Conservation (phyloP, 2,113 vertebrate genomes). For the Mesembrinibis cayennensis region DNA sequence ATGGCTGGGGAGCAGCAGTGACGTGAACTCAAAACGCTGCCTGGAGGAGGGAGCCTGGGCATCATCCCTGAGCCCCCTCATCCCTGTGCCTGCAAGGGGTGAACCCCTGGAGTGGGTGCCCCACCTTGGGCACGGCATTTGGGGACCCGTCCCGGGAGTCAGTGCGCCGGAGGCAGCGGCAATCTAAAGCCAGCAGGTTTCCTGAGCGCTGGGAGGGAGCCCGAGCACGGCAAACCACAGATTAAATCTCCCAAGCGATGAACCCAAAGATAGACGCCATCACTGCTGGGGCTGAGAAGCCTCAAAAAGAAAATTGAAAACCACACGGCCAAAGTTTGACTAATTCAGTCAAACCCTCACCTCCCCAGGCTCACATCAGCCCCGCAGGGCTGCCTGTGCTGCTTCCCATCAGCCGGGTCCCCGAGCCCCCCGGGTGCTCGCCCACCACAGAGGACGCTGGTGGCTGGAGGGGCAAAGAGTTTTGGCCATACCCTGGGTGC, state of each 20-base stretch:
- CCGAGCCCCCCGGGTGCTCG: not conserved
- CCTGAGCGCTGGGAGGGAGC: not conserved
- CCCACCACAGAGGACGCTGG: not conserved
- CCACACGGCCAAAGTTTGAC: not conserved
- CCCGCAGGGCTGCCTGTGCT: not conserved
- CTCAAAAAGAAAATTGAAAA: not conserved
- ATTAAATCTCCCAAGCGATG: not conserved
- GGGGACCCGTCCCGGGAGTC: not conserved
- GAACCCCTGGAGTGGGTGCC: not conserved
- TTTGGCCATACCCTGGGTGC: not conserved
- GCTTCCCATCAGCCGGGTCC: not conserved
- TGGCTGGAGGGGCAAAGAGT: not conserved
- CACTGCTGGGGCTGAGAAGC: not conserved
- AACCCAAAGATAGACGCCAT: not conserved
- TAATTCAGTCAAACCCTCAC: not conserved
- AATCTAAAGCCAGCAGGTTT: not conserved
- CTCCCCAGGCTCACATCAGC: not conserved
- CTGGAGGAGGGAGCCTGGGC: not conserved
- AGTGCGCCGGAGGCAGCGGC: fast-evolving
- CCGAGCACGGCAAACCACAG: not conserved
- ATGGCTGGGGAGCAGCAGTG: not conserved
- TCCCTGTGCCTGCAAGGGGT: not conserved
- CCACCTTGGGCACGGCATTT: fast-evolving
- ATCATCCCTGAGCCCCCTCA: not conserved
- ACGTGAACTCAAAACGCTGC: not conserved